Conservation (phyloP, 2,797 vertebrate species). For the Chaetodon trifasciatus region DNA sequence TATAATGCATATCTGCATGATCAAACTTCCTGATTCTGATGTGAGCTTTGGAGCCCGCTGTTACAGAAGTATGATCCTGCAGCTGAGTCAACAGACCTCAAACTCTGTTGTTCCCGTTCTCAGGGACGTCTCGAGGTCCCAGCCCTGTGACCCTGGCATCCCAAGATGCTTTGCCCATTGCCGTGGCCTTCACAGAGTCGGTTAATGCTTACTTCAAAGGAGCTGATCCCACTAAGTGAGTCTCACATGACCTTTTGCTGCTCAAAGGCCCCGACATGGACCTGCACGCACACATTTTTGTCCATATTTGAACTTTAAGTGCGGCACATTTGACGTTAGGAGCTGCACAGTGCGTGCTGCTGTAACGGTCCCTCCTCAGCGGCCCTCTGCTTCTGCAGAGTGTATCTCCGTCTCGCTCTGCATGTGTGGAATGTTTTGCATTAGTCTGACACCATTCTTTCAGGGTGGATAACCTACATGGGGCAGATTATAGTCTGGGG, state of each 20-base stretch:
- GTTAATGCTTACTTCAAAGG: constrained; percentile 99
- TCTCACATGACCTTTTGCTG: constrained; percentile 79
- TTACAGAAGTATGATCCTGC: constrained; percentile 29
- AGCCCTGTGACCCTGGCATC: constrained; percentile 97
- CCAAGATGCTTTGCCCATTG: constrained; percentile 96
- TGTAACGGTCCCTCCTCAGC: neutral
- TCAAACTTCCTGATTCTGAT: constrained; percentile 44
- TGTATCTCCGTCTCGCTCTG: constrained; percentile 31
- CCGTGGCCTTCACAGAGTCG: constrained; percentile 97
- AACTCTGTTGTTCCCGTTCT: constrained; percentile 48
- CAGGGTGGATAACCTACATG: constrained; percentile 80
- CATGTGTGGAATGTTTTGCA: constrained; percentile 73
- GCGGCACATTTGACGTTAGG: constrained; percentile 23
- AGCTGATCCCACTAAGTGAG: constrained; percentile 97
- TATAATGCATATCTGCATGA: constrained; percentile 49
- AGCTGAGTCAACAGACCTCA: constrained; percentile 57
- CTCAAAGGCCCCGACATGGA: constrained; percentile 52
- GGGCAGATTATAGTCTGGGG: constrained; percentile 79
- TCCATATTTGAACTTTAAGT: constrained; percentile 52
- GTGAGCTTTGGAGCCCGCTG: constrained; percentile 30
- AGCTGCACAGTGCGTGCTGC: neutral
- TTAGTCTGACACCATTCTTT: constrained; percentile 84
- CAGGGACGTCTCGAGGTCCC: constrained; percentile 97
- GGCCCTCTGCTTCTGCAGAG: constrained; percentile 17
- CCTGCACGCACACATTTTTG: constrained; percentile 54